A percentile compares a stretch with the other conserved stretches of the same genome.
These are phyloP conservation scores for Lacerta agilis DNA, from an alignment of 2,797 vertebrate genomes.

Conservation along the genomic window DNA sequence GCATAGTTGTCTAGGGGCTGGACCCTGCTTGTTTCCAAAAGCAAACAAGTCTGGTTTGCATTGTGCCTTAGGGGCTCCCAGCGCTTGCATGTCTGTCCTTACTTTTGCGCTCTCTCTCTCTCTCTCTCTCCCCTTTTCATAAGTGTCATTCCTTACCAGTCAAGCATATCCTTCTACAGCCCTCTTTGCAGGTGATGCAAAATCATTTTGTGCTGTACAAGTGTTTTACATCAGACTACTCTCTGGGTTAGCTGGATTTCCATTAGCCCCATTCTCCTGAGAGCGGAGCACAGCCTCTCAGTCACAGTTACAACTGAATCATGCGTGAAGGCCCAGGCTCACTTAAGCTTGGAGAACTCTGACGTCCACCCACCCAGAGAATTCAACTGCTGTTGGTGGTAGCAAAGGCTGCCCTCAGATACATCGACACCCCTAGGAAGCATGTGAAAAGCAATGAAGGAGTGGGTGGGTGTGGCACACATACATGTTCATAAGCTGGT, in stretches of 20 bases:
- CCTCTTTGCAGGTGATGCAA: constrained; percentile 27
- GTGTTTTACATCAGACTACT: constrained; percentile 43
- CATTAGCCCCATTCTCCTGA: constrained; percentile 13
- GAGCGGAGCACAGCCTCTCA: neutral
- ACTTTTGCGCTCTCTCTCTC: neutral
- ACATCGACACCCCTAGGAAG: neutral
- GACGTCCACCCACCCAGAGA: neutral
- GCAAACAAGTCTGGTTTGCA: neutral
- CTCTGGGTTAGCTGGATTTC: constrained; percentile 38
- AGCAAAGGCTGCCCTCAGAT: neutral
- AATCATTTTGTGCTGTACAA: constrained; percentile 50
- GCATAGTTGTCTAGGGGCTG: neutral
- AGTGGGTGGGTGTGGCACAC: neutral
- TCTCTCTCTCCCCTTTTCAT: neutral
- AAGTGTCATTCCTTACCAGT: constrained; percentile 17
- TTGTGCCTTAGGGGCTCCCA: neutral
- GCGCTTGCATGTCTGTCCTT: neutral
- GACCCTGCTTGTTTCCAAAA: neutral
- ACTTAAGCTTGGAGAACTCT: constrained; percentile 1
- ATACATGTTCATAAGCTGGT: neutral
- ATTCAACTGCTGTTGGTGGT: constrained; percentile 7
- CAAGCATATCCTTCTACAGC: constrained; percentile 26
- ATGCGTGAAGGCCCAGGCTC: neutral
- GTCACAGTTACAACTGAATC: neutral
- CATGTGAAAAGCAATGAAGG: neutral